Percentiles rank a stretch among this genome's conserved stretches.
Evolutionary conservation across 2,888 invertebrate genomes (phyloP).

Genomic region (Hypercompe scribonia): DNA sequence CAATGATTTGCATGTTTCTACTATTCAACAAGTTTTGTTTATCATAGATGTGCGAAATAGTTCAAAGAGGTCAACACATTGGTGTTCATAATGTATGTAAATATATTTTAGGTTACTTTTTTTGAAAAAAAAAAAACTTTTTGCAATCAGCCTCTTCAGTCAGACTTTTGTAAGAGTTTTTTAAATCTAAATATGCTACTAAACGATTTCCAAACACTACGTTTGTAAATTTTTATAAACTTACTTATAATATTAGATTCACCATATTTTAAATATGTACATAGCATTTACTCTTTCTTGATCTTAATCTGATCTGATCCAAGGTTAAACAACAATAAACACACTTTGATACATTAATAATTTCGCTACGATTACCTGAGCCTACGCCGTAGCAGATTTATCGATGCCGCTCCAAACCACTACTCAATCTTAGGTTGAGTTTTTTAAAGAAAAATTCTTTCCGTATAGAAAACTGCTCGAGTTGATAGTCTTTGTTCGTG

Average conservation of each 20-base stretch:
- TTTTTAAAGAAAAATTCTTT: conserved; percentile 40
- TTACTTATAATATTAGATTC: background rate
- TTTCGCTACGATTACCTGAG: conserved; percentile 15
- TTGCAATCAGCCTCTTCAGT: too few species aligned
- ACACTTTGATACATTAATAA: conserved; percentile 20
- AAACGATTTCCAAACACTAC: background rate
- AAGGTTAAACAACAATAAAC: background rate
- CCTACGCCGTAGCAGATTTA: conserved; percentile 30
- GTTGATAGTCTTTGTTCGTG: conserved; percentile 52
- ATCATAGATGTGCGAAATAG: too few species aligned
- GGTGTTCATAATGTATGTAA: too few species aligned
- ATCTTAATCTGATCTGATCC: background rate
- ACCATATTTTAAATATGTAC: background rate
- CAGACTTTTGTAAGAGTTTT: too few species aligned
- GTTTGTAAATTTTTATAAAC: background rate
- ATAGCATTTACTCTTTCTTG: background rate
- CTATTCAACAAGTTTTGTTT: too few species aligned
- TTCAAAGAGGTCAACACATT: too few species aligned
- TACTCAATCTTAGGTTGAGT: conserved; percentile 25
- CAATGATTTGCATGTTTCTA: too few species aligned
- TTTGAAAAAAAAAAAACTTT: too few species aligned
- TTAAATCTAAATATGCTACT: background rate
- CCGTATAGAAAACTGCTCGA: conserved; percentile 48
- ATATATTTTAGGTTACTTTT: too few species aligned
- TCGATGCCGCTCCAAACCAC: conserved; percentile 24